Conservation (phyloP, 1,140 invertebrate genomes). For the Hyphantria cunea region DNA sequence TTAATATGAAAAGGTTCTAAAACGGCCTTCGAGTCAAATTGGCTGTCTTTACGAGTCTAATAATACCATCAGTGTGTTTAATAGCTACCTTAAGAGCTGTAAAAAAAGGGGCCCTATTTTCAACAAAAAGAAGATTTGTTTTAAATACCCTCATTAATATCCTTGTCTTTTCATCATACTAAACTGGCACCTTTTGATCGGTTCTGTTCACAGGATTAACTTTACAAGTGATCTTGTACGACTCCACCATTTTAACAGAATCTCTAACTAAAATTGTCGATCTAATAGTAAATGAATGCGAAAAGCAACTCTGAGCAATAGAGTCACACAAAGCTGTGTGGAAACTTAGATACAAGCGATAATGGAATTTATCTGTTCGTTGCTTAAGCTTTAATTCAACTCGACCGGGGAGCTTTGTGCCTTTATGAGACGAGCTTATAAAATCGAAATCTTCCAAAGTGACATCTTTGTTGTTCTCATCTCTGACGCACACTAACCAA, state of each 20-base stretch:
- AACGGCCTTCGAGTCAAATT: too few species aligned
- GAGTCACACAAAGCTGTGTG: conserved; percentile 67
- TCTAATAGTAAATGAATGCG: conserved; percentile 66
- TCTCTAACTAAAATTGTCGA: conserved; percentile 70
- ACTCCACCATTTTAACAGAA: conserved; percentile 71
- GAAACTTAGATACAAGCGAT: conserved; percentile 69
- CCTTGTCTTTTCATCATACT: neutral
- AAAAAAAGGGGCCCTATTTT: too few species aligned
- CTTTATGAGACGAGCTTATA: conserved; percentile 53
- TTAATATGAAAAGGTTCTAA: too few species aligned
- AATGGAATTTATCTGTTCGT: conserved; percentile 67
- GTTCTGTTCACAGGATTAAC: conserved; percentile 62
- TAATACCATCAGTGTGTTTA: too few species aligned
- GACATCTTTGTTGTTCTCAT: conserved; percentile 63
- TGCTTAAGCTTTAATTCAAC: conserved; percentile 74
- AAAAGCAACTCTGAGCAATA: conserved; percentile 52
- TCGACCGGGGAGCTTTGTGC: conserved; percentile 62
- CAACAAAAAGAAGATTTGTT: too few species aligned
- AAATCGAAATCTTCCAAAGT: conserved; percentile 71
- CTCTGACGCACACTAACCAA: conserved; percentile 76
- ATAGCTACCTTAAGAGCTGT: too few species aligned
- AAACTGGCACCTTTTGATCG: conserved; percentile 23
- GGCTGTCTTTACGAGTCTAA: too few species aligned
- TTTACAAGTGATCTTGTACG: conserved; percentile 74
- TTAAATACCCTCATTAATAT: too few species aligned